Base-by-base conservation (phyloP, 1,140 invertebrate species). In the Acromyrmex echinatior region DNA sequence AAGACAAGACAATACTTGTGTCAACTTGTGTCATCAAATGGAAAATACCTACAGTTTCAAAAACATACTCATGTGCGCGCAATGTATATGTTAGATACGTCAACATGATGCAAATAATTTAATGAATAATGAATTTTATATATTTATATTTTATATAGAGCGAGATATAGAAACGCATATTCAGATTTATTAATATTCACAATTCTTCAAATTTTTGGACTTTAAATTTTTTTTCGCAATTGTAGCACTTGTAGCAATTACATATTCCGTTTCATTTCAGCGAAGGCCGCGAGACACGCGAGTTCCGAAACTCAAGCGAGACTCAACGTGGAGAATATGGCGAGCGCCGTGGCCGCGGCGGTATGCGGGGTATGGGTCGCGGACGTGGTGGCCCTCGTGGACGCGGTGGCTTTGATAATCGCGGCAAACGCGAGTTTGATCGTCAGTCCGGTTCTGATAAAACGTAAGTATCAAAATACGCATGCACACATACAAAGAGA, bases 401-500 rank as follows among this genome's bases (percentile, higher is more conserved):
- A 87, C 93, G 96, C 68, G 94, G 95, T 18, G 93, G 94, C 78
- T 97, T 97, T 92, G 97, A 97, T 88, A 97, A 97, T 88, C 96
- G 97, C 88, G 97, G 97, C 60, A 99, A 98, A 95, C 97, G 98
- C 56, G 98, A 99, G 96, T 99, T 98, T 95, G 99, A 99, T 95
- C 97, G 99, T 87, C 98, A 99, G 95, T 99, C 98, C 93, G 98
- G 98, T 89, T 98, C 98, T 78, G 98, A 99, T 93, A 98, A 98
- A 96, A 99, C 98, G 97, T 98, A 96, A 95, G 96, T 96, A 91
- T 92, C 31, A 31, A 70, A 66, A 31, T 45, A 76, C 35, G 49
- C 53, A 71, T 12, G 35, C 39, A 66, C 7, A 65, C 18, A 6
- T 10, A 62, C 9, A 56, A 9, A 65, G 14, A 25, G 58, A 66